Conservation (phyloP, 2,888 invertebrate species). For the Coenonympha arcania region DNA sequence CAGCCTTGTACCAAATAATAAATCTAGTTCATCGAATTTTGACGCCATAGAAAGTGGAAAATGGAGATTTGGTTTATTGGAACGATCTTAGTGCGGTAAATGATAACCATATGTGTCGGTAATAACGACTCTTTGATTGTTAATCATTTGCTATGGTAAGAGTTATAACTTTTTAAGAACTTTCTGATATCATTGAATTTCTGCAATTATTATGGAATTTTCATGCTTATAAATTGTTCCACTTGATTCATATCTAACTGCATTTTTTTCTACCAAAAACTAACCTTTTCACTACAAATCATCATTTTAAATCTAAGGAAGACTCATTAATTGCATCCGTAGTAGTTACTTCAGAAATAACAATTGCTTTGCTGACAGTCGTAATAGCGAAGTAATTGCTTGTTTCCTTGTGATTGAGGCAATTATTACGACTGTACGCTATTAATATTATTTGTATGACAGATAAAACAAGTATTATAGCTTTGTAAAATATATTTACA, state of each 20-base stretch:
- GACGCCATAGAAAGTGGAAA: neutral
- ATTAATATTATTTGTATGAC: neutral
- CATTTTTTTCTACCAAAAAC: neutral
- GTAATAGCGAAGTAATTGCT: neutral
- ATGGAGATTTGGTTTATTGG: neutral
- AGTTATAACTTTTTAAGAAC: too few species aligned
- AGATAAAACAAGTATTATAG: neutral
- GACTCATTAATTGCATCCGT: constrained; percentile 1
- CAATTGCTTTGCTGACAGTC: neutral
- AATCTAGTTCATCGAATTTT: constrained; percentile 1
- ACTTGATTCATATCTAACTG: too few species aligned
- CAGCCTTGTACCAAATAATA: neutral
- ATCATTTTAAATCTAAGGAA: neutral
- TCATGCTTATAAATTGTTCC: too few species aligned
- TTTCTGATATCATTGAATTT: too few species aligned
- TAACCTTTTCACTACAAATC: neutral
- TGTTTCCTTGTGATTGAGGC: neutral
- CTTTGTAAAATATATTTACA: too few species aligned
- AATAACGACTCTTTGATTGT: too few species aligned
- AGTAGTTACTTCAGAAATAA: neutral
- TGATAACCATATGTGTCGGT: too few species aligned
- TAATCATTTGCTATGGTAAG: too few species aligned
- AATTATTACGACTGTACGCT: neutral
- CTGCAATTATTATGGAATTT: too few species aligned
- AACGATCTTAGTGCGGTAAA: neutral